These are phyloP conservation scores for Pituophis catenifer DNA, from an alignment of 2,113 vertebrate genomes.

Conservation along the genomic window DNA sequence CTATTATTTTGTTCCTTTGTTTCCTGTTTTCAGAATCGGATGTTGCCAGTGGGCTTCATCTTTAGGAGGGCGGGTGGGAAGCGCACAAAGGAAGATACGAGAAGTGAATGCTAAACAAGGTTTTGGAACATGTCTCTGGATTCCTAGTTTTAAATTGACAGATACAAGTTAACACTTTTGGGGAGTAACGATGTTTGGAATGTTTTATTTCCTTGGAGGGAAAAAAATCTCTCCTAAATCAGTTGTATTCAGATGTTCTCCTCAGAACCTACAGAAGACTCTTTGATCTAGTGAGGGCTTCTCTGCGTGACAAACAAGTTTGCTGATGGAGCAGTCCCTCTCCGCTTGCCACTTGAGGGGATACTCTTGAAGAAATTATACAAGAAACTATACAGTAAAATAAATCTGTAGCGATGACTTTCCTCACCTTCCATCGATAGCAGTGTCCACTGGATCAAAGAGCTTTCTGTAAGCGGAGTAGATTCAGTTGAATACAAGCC, in stretches of 20 bases:
- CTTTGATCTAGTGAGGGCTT: not conserved
- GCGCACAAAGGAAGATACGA: constrained; percentile 70
- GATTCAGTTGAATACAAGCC: constrained; percentile 12
- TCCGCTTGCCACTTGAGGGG: not conserved
- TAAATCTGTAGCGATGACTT: not conserved
- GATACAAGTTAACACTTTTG: constrained; percentile 69
- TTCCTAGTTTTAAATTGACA: constrained; percentile 66
- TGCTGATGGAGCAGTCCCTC: not conserved
- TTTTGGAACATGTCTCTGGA: constrained; percentile 72
- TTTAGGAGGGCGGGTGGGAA: constrained; percentile 60
- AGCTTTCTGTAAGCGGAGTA: not conserved
- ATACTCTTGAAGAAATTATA: not conserved
- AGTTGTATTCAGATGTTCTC: not conserved
- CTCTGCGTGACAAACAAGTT: too few species aligned
- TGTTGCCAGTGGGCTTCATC: constrained; percentile 59
- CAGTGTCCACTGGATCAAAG: not conserved
- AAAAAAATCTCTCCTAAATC: constrained; percentile 67
- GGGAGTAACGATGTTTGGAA: constrained; percentile 63
- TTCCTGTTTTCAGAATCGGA: constrained; percentile 43
- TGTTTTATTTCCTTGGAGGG: constrained; percentile 68
- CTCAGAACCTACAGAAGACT: not conserved
- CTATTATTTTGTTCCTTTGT: constrained; percentile 47
- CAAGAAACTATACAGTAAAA: not conserved
- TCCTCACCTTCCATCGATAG: not conserved
- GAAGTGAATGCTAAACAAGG: constrained; percentile 79